Evolutionary conservation across 2,113 vertebrate species (phyloP), one percentile per base, ranked within the genome.

Genomic region (Ophiodon elongatus): DNA sequence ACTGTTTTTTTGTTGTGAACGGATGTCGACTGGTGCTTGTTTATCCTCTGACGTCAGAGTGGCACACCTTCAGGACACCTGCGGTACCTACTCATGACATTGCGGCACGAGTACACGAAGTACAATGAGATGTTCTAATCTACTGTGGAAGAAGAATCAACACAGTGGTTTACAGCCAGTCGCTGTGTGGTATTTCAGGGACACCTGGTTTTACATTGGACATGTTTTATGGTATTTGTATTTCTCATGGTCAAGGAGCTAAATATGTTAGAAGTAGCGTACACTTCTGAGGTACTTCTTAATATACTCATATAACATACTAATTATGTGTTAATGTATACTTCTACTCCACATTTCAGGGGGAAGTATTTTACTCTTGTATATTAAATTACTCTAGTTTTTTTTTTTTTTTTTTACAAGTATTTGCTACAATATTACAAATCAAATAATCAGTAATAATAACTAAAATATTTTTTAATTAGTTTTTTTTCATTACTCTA

Each of bases 21-120:
- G 74, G 74, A 80, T 37, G 66, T 73, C 47, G 52, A 41, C 19
- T 29, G 13, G 41, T 47, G 29, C 37, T 1, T 64, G 56, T 63
- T 81, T 56, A 79, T 92, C 72, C 63, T 68, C 19, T 86, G 47
- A 81, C 27, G 45, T 73, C 59, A 65, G 47, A n/a, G 60, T 5
- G 43, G 10, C 79, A 50, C 86, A 50, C 85, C 83, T 87, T 63
- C 1, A 60, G 56, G 50, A 54, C 15, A 52, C 29, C 21, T 54
- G 8, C 8, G 6, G 9, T 19, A n/a, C 5, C 64, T 17, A 23
- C 6, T 25, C 2, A 33, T 64, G 37, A 64, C 59, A 35, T 43
- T 21, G 27, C 0, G 33, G 14, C 35, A 25, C 8, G 56, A 73
- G 39, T 4, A 50, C 14, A 64, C 31, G 19, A 10, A 45, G 29